Percentiles rank a stretch among this genome's conserved stretches.
These are phyloP conservation scores for Ophiodon elongatus DNA, from an alignment of 2,113 vertebrate species.

Conservation along the genomic window DNA sequence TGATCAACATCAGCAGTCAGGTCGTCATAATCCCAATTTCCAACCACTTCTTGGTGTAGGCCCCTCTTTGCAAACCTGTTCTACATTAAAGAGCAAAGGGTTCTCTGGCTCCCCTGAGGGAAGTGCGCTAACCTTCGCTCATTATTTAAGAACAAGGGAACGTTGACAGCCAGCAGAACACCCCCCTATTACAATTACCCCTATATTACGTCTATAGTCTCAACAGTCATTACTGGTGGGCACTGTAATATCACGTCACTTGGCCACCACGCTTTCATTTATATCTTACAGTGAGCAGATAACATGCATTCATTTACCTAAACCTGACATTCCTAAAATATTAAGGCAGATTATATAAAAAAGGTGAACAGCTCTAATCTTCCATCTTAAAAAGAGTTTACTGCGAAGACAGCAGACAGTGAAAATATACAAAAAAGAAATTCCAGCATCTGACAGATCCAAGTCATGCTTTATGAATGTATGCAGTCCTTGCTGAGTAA, in stretches of 20 bases:
- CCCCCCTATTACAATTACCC: conserved; percentile 31
- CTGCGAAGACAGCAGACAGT: neutral
- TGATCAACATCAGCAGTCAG: conserved; percentile 59
- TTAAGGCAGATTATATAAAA: too few species aligned
- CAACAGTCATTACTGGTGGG: conserved; percentile 3
- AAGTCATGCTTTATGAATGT: neutral
- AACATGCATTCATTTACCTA: neutral
- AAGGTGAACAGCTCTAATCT: neutral
- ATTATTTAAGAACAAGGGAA: conserved; percentile 61
- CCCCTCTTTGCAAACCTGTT: conserved; percentile 65
- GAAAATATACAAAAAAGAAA: neutral
- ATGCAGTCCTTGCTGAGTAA: neutral
- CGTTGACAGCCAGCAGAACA: conserved; percentile 46
- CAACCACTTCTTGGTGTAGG: conserved; percentile 45
- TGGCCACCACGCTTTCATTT: neutral
- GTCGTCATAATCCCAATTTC: conserved; percentile 45
- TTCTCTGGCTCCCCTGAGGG: conserved; percentile 49
- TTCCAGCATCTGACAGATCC: neutral
- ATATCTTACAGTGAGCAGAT: conserved; percentile 23
- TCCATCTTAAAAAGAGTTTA: neutral
- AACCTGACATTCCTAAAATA: neutral
- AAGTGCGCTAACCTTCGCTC: conserved; percentile 35
- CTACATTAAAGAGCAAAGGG: conserved; percentile 68
- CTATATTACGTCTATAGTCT: conserved; percentile 18
- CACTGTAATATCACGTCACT: neutral